Evolutionary conservation across 2,113 vertebrate species (phyloP), one percentile per base, ranked within the genome.

Genomic region (Menidia beryllina): DNA sequence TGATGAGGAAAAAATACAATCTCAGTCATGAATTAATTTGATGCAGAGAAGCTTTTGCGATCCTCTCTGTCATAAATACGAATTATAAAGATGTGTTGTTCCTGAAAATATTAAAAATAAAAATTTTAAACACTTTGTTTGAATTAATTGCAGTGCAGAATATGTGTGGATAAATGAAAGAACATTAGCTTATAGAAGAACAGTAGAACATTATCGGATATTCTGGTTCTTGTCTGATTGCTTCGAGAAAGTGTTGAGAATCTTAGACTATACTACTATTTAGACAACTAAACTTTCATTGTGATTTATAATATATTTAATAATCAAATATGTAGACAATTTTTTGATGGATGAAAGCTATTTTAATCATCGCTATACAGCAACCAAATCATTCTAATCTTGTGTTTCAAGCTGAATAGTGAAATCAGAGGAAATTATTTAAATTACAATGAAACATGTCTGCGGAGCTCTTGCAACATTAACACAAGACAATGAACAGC

Each of bases 61-160:
- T 57, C n/a, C n/a, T 48, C 64, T 63, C 41, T 73, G 58, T 53
- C 55, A 25, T 25, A 39, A 53, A 62, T 71, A 4, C 20, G 20
- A 71, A 62, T 21, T 36, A 56, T 26, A 9, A 62, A 17, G 15
- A 66, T 50, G 36, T 66, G n/a, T 72, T 69, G 30, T 50, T 54
- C 21, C 26, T 53, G 19, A 58, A 64, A 21, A 24, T 52, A 39
- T n/a, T 23, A n/a, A n/a, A n/a, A n/a, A n/a, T 53, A 15, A 58
- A 64, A 21, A 24, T 52, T 34, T n/a, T 23, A 50, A 50, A 45
- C 14, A 3, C 2, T 57, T 72, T 69, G 21, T 73, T 51, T 71
- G 39, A 70, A 38, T 62, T 65, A 66, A 38, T 49, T 47, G n/a
- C n/a, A n/a, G n/a, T n/a, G n/a, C n/a, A n/a, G n/a, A n/a, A n/a